Conservation (phyloP, 2,797 vertebrate species). For the Sebastes cheni region DNA sequence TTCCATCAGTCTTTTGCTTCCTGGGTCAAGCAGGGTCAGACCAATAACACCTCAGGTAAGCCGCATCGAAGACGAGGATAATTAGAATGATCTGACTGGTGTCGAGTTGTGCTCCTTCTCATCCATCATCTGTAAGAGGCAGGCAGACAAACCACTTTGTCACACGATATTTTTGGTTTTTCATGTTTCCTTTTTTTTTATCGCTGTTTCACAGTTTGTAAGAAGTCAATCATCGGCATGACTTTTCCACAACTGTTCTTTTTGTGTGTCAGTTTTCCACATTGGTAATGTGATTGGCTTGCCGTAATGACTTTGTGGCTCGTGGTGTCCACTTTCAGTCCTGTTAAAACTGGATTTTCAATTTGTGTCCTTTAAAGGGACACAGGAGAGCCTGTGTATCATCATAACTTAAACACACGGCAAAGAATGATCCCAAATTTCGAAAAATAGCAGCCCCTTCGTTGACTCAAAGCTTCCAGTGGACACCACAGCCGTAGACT, state of each 20-base stretch:
- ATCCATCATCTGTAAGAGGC: neutral
- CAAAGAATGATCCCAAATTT: neutral
- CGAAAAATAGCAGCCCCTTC: neutral
- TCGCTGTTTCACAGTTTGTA: neutral
- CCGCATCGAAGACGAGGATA: neutral
- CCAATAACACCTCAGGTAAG: constrained; percentile 87
- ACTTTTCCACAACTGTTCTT: neutral
- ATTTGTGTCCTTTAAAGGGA: neutral
- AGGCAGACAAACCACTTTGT: neutral
- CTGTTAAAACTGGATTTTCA: neutral
- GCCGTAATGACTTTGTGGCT: constrained; percentile 10
- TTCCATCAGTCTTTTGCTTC: constrained; percentile 98
- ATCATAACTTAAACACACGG: neutral
- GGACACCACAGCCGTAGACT: constrained; percentile 69
- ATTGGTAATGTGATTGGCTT: constrained; percentile 1
- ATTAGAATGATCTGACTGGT: neutral
- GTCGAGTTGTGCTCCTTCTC: neutral
- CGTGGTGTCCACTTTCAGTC: constrained; percentile 63
- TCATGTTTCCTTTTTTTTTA: neutral
- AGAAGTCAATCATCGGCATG: neutral
- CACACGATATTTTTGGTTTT: neutral
- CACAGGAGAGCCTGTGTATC: neutral
- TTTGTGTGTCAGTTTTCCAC: neutral
- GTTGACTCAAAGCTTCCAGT: constrained; percentile 27
- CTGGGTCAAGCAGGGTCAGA: constrained; percentile 98